A percentile compares a stretch with the other conserved stretches of the same genome.
These are phyloP conservation scores for Cassiopea xamachana DNA, from an alignment of 30 jellyfish, hydroid and myxozoan genomes.

Conservation along the genomic window DNA sequence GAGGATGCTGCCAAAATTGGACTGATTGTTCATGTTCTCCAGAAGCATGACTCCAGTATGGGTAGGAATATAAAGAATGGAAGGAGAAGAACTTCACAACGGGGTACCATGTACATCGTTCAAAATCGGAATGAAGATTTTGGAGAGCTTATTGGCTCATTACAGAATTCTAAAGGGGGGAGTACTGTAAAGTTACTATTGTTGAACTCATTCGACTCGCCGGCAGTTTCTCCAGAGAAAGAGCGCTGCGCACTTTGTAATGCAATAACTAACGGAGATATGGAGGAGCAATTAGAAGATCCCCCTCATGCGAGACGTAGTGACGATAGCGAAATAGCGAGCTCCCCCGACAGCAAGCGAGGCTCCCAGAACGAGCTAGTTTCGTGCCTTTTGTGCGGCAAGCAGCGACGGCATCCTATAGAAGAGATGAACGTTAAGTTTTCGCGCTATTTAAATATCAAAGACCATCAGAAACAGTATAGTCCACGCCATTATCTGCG, in stretches of 20 bases:
- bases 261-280: not conserved
- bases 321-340: not conserved
- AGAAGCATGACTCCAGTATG: not conserved
- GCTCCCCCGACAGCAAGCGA: not conserved
- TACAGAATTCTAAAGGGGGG: not conserved
- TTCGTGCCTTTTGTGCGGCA: conserved; percentile 2
- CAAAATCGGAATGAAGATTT: conserved; percentile 9
- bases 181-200: conserved; percentile 9
- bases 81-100: not conserved
- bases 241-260: not conserved
- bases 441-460: conserved; percentile 1
- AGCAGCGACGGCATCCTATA: not conserved
- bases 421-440: not conserved
- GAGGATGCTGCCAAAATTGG: conserved; percentile 41
- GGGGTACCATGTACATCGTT: conserved; percentile 21
- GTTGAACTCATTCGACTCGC: not conserved
- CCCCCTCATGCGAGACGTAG: not conserved
- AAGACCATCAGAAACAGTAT: not conserved
- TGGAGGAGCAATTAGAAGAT: not conserved
- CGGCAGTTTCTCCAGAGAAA: not conserved
- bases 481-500: not conserved
- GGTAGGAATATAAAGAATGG: not conserved
- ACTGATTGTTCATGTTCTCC: conserved; percentile 19
- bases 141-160: conserved; percentile 18
- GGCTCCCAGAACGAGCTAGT: not conserved